phyloP scores from a whole-genome alignment of 2,113 vertebrate genomes.

The Dascyllus trimaculatus region DNA sequence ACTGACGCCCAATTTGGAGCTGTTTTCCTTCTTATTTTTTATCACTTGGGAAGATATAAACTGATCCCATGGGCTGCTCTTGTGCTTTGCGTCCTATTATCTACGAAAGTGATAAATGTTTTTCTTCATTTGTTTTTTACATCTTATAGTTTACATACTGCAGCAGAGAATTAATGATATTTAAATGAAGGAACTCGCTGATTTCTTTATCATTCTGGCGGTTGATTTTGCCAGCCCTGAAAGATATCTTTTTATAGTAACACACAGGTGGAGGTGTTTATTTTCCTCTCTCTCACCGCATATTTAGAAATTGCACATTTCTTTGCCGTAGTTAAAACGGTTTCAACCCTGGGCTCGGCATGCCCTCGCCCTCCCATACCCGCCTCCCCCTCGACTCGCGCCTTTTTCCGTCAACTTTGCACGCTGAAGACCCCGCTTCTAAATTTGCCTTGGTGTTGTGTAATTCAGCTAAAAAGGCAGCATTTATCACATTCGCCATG shows the following conservation, averaged over 20 bases:
- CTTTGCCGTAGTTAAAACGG: conserved; percentile 2
- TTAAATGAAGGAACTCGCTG: neutral
- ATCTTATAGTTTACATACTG: neutral
- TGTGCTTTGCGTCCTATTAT: too few relatives aligned
- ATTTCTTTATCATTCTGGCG: too few relatives aligned
- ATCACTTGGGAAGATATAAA: conserved; percentile 5
- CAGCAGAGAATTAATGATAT: neutral
- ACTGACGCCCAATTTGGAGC: neutral
- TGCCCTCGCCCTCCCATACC: neutral
- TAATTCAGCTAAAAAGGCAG: conserved; percentile 45
- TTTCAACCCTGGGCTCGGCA: neutral
- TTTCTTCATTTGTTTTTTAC: neutral
- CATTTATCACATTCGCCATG: conserved; percentile 39
- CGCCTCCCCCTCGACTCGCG: neutral
- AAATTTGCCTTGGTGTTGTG: conserved; percentile 18
- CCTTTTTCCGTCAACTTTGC: neutral
- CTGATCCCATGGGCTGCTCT: neutral
- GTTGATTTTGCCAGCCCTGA: too few relatives aligned
- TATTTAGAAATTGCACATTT: conserved; percentile 17
- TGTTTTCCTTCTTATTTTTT: conserved; percentile 3
- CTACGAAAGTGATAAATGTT: too few relatives aligned
- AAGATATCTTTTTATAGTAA: conserved; percentile 9
- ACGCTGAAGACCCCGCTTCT: neutral
- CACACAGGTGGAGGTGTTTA: neutral
- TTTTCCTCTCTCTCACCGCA: conserved; percentile 11